These are phyloP conservation scores for Steinernema hermaphroditum DNA, from an alignment of 2,888 invertebrate genomes.

Conservation along the genomic window DNA sequence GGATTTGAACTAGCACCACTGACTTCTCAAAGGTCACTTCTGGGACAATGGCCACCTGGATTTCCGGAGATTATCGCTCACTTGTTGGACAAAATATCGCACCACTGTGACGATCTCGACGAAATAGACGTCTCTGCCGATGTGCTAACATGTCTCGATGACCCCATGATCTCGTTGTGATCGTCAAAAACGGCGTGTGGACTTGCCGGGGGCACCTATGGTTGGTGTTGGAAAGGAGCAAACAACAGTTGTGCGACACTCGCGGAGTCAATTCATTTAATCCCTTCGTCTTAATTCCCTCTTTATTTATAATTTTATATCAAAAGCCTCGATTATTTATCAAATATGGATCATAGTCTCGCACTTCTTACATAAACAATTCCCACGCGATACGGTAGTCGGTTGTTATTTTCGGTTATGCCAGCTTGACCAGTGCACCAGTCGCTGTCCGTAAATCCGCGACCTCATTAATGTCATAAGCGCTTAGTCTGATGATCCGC, in stretches of 20 bases:
- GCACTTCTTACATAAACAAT: slow-evolving; percentile 22
- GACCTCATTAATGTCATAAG: slow-evolving; percentile 16
- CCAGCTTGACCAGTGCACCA: not conserved
- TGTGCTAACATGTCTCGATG: slow-evolving; percentile 10
- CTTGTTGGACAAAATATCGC: not conserved
- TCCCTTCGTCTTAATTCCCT: slow-evolving; percentile 13
- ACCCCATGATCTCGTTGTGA: not conserved
- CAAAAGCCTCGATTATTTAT: slow-evolving; percentile 26
- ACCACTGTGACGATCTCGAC: not conserved
- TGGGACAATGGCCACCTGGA: slow-evolving; percentile 1
- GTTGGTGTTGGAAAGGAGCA: slow-evolving; percentile 1
- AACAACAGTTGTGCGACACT: slow-evolving; percentile 17
- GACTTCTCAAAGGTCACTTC: slow-evolving; percentile 1
- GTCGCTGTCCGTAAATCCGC: not conserved
- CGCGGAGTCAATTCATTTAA: not conserved
- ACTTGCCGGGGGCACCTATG: not conserved
- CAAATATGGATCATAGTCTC: slow-evolving; percentile 13
- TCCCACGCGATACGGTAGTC: slow-evolving; percentile 2
- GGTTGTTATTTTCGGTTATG: not conserved
- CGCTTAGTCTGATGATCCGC: slow-evolving; percentile 16
- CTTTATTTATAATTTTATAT: slow-evolving; percentile 27
- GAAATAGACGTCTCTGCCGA: not conserved
- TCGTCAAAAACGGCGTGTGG: not conserved
- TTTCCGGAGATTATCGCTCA: slow-evolving; percentile 12
- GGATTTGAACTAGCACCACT: not conserved